Percentiles rank a stretch among this genome's conserved stretches.
Conservation (phyloP, 2,797 vertebrate species). For the Melanotaenia parkinsoni region DNA sequence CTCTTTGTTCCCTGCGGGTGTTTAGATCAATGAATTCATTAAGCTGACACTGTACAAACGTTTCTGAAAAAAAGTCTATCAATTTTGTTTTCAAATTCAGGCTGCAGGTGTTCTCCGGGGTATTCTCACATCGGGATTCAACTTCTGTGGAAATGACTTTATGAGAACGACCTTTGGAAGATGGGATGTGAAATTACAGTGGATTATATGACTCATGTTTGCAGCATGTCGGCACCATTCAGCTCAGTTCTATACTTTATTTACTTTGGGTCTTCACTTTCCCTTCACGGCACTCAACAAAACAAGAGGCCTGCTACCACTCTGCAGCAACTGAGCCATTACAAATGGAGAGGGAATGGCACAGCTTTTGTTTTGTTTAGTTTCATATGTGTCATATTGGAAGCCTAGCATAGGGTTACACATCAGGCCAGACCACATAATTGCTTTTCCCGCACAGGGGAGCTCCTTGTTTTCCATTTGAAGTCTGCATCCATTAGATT, state of each 20-base stretch:
- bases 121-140: constrained; percentile 15
- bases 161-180: constrained; percentile 41
- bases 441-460: constrained; percentile 68
- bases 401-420: constrained; percentile 68
- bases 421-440: constrained; percentile 69
- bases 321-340: constrained; percentile 53
- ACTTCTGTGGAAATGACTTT: constrained; percentile 27
- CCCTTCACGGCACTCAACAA: constrained; percentile 22
- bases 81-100: constrained; percentile 13
- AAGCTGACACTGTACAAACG: constrained; percentile 36
- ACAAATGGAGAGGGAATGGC: constrained; percentile 32
- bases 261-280: constrained; percentile 14
- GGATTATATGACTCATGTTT: constrained; percentile 34
- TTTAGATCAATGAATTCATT: constrained; percentile 49
- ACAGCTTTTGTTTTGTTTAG: constrained; percentile 48
- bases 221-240: constrained; percentile 23
- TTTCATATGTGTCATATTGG: constrained; percentile 40
- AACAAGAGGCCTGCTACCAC: constrained; percentile 36
- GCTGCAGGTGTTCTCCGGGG: constrained; percentile 20
- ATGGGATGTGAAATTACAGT: constrained; percentile 50
- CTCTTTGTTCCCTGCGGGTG: constrained; percentile 23
- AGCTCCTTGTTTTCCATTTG: constrained; percentile 73
- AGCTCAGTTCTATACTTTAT: constrained; percentile 21
- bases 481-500: constrained; percentile 72
- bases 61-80: constrained; percentile 30